Base-by-base conservation (phyloP, 2,888 invertebrate genomes). In the Apamea epomidion region DNA sequence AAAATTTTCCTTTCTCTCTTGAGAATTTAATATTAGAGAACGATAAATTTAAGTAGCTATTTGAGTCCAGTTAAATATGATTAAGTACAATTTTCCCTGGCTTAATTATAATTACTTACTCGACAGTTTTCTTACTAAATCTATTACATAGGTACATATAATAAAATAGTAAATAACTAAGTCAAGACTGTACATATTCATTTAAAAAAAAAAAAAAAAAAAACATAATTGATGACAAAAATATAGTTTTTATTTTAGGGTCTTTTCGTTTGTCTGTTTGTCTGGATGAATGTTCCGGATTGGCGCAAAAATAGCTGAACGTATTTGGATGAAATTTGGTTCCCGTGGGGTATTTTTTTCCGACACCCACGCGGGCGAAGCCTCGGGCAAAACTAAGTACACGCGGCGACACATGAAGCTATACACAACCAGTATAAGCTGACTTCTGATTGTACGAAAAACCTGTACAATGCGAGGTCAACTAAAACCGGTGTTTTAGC, bases 11-110 rank as follows among this genome's bases (percentile, higher is more conserved):
- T 78, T 78, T 51, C 80, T 16, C 51, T 80, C 12, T 51, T 51
- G 25, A 42, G 42, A 45, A 80, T 80, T 79, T 51, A 42, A 25
- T 64, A 42, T 78, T 62, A 64, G 12, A 64, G 51, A 37, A 18
- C 7, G 29, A 29, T 42, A 18, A 18, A 32, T 62, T 48, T 77
- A 32, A 58, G 37, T 51, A 29, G 16, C 21, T 70, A 25, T 4
- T 70, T 21, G 70, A 42, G 42, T 42, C 5, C 5, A 42, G 42
- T 42, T 6, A 7, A 42, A 42, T 42, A 42, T 42, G 42, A 42
- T 42, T 42, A 8, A 29, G 12, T 14, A 48, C 1, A 5, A 21
- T 70, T 32, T 32, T 54, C 8, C 25, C 16, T 25, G 16, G 14
- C 29, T 70, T 14, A 5, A 51, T 25, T 4, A 32, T 5, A 16